Evolutionary conservation across 1,140 invertebrate species (phyloP).

Genomic region (Nasonia longicornis): DNA sequence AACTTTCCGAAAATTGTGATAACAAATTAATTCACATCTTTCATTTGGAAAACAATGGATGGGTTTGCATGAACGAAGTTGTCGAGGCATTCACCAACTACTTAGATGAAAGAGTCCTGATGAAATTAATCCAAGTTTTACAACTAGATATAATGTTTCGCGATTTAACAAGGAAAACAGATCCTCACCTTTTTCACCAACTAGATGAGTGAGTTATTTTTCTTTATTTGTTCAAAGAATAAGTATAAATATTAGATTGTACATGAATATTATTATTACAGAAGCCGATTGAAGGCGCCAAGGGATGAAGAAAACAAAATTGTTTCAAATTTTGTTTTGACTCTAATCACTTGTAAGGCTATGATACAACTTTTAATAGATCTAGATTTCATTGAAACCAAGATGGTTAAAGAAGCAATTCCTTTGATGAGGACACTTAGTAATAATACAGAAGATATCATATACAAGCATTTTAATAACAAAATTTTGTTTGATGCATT

Average conservation of each 20-base stretch:
- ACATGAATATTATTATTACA: slow-evolving; percentile 45
- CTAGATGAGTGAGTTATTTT: slow-evolving; percentile 49
- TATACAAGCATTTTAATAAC: slow-evolving; percentile 25
- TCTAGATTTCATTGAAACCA: slow-evolving; percentile 6
- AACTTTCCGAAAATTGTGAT: slow-evolving; percentile 36
- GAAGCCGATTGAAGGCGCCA: slow-evolving; percentile 39
- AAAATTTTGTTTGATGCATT: slow-evolving; percentile 43
- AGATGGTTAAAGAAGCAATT: slow-evolving; percentile 38
- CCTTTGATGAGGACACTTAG: slow-evolving; percentile 11
- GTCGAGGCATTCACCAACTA: slow-evolving; percentile 51
- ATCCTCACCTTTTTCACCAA: slow-evolving; percentile 46
- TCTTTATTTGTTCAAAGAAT: not conserved
- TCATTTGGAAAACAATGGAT: slow-evolving; percentile 51
- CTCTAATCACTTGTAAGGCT: slow-evolving; percentile 46
- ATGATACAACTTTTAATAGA: slow-evolving; percentile 12
- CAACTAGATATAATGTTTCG: slow-evolving; percentile 35
- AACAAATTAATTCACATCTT: slow-evolving; percentile 49
- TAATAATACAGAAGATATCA: not conserved
- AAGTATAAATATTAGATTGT: slow-evolving; percentile 22
- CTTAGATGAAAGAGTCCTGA: slow-evolving; percentile 19
- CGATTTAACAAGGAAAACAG: slow-evolving; percentile 45
- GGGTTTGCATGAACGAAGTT: slow-evolving; percentile 53
- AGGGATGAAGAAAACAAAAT: slow-evolving; percentile 45
- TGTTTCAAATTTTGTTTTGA: slow-evolving; percentile 43
- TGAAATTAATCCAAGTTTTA: slow-evolving; percentile 33